Evolutionary conservation across 2,888 invertebrate species (phyloP), one percentile per base, ranked within the genome.

Genomic region (Strigamia maritima): DNA sequence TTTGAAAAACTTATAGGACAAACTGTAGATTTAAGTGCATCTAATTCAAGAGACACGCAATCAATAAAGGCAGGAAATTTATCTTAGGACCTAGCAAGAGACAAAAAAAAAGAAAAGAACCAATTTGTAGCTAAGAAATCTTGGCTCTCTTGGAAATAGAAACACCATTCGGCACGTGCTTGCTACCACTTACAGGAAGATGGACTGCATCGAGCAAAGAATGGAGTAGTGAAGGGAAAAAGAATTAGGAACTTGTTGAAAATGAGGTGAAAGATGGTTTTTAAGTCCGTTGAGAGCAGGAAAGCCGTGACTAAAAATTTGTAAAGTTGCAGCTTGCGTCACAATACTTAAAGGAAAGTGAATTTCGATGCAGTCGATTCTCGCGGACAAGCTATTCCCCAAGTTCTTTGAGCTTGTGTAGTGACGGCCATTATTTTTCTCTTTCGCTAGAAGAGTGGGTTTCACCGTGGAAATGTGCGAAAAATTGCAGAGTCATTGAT

Each of bases 401-500:
- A n/a, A 70, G 70, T 70, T 70, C 70, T 70, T 70, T 70, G 35
- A 12, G 28, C 12, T 10, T 70, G n/a, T 24, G 24, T 16, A 28
- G 70, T 70, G 70, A 70, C 70, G 70, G 24, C 70, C 70, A 70
- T 70, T 70, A 70, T 26, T 70, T 70, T 70, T 70, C 70, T 70
- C 70, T 70, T 54, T 70, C 28, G 70, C 70, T 70, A 70, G 2
- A 70, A 70, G 28, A 70, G 70, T 70, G 70, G 70, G 70, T 70
- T 40, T 35, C 40, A 35, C 75, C 75, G 70, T 35, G 75, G 26
- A 79, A 79, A 79, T 79, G 79, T 24, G 79, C 79, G 74, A 74
- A 79, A 79, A 79, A 79, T 79, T 79, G 79, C 75, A 38, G 75
- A 79, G 79, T 79, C 79, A 79, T 79, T 78, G 49, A 60, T 78